These are phyloP conservation scores for Quadroppia sp. DNA, from an alignment of 2,888 invertebrate species.

Conservation along the genomic window DNA sequence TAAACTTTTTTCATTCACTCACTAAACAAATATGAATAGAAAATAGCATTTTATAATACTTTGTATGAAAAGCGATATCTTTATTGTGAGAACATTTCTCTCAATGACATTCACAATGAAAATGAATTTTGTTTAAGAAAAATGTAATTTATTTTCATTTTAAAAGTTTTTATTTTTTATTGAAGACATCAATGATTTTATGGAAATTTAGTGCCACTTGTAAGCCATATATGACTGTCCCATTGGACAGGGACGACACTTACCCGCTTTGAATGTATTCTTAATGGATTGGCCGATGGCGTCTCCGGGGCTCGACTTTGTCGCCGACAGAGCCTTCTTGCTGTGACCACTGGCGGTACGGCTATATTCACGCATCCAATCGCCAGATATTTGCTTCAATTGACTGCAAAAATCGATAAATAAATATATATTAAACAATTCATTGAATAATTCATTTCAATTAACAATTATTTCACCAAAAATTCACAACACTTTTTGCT, in stretches of 20 bases:
- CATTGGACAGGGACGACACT: background rate
- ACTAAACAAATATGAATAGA: too few relatives aligned
- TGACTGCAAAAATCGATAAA: constrained; percentile 56
- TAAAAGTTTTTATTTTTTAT: too few relatives aligned
- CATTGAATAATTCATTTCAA: background rate
- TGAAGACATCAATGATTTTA: too few relatives aligned
- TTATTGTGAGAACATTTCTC: too few relatives aligned
- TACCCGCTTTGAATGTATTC: constrained; percentile 44
- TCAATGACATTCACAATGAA: too few relatives aligned
- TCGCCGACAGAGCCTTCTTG: constrained; percentile 11
- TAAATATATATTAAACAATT: background rate
- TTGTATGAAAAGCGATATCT: too few relatives aligned
- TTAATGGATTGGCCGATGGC: constrained; percentile 44
- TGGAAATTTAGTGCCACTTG: too few relatives aligned
- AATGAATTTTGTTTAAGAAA: too few relatives aligned
- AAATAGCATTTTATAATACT: too few relatives aligned
- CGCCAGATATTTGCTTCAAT: constrained; percentile 64
- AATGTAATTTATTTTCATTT: too few relatives aligned
- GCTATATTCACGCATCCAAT: constrained; percentile 64
- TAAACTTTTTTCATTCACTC: too few relatives aligned
- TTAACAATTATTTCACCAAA: background rate
- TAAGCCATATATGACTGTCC: too few relatives aligned
- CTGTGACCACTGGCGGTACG: constrained; percentile 40
- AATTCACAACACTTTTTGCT: background rate
- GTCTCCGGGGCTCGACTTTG: constrained; percentile 42